phyloP scores from a whole-genome alignment of 1,140 invertebrate genomes.

The Apis cerana region DNA sequence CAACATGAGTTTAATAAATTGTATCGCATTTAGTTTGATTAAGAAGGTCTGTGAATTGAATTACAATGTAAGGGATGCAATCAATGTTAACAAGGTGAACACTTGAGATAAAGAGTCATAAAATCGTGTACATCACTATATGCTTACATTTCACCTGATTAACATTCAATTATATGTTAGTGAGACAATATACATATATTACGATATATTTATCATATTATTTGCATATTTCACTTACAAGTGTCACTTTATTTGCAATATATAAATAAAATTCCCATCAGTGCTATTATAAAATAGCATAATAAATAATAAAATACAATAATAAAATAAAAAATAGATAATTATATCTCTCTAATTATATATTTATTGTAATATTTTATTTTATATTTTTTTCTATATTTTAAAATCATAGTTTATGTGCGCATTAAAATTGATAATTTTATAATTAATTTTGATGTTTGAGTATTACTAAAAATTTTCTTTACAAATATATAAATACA shows the following conservation, averaged over 20 bases:
- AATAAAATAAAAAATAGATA: background rate
- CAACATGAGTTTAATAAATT: background rate
- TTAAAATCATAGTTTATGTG: too few relatives aligned
- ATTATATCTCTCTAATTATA: background rate
- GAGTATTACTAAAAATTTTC: too few relatives aligned
- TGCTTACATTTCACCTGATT: background rate
- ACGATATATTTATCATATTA: background rate
- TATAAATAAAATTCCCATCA: background rate
- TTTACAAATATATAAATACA: background rate
- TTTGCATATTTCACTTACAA: background rate
- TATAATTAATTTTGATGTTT: too few relatives aligned
- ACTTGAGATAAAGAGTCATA: background rate
- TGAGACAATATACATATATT: background rate
- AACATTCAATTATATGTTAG: background rate
- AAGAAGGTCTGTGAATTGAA: background rate
- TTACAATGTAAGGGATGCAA: background rate
- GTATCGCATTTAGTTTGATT: background rate
- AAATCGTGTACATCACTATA: background rate
- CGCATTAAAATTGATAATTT: too few relatives aligned
- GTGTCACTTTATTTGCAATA: background rate
- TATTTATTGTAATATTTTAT: too few relatives aligned
- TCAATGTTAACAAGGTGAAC: background rate
- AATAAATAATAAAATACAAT: background rate
- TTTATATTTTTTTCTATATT: too few relatives aligned
- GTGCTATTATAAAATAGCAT: too few relatives aligned